phyloP scores from a whole-genome alignment of 2,888 invertebrate genomes.

The Clanis bilineata region DNA sequence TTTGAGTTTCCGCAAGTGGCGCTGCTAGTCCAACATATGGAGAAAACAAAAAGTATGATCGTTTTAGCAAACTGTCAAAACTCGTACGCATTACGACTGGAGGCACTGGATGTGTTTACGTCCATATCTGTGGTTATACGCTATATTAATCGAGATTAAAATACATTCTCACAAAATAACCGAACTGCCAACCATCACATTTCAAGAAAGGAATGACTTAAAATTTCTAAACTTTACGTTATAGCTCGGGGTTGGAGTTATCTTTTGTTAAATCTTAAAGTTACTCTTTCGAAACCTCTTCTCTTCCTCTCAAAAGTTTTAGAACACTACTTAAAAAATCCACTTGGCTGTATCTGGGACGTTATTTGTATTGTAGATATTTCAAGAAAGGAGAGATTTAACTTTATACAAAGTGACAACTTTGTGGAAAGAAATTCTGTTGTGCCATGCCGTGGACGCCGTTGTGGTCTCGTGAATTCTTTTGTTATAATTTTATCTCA shows the following conservation, averaged over 20 bases:
- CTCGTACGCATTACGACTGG: too few species aligned
- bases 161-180: neutral
- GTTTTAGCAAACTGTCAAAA: too few species aligned
- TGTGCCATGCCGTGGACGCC: neutral
- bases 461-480: too few species aligned
- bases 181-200: neutral
- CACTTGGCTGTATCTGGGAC: neutral
- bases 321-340: constrained; percentile 5
- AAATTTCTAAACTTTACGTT: constrained; percentile 9
- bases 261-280: constrained; percentile 10
- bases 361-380: constrained; percentile 4
- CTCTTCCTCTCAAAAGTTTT: constrained; percentile 6
- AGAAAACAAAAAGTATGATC: too few species aligned
- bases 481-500: neutral
- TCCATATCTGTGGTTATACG: too few species aligned
- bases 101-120: too few species aligned
- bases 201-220: neutral
- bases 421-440: neutral
- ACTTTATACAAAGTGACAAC: neutral
- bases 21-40: too few species aligned
- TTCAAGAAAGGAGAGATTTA: neutral
- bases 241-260: neutral
- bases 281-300: constrained; percentile 10
- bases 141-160: too few species aligned
- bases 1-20: too few species aligned